phyloP scores from a whole-genome alignment of 1,140 invertebrate species.

The Eurosta solidaginis region DNA sequence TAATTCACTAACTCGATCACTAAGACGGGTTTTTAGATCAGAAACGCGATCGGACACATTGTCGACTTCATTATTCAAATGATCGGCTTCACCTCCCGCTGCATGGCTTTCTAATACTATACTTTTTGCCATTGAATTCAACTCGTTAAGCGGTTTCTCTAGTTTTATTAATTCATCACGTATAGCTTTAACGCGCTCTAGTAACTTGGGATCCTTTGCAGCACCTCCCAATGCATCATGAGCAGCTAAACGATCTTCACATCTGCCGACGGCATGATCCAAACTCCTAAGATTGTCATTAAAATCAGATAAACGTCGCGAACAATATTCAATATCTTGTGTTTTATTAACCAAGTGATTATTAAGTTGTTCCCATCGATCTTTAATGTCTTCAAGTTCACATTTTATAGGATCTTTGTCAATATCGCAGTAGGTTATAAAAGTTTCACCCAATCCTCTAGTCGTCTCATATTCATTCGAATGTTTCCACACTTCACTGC shows the following conservation, averaged over 20 bases:
- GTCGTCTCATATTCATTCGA: slow-evolving; percentile 92
- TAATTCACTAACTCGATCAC: slow-evolving; percentile 78
- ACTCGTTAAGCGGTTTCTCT: slow-evolving; percentile 75
- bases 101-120: slow-evolving; percentile 73
- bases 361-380: slow-evolving; percentile 88
- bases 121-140: slow-evolving; percentile 73
- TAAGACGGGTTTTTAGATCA: slow-evolving; percentile 75
- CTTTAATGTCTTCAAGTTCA: slow-evolving; percentile 78
- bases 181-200: slow-evolving; percentile 79
- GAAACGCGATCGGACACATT: slow-evolving; percentile 77
- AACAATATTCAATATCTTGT: slow-evolving; percentile 82
- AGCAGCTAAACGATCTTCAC: slow-evolving; percentile 84
- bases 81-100: slow-evolving; percentile 72
- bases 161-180: slow-evolving; percentile 76
- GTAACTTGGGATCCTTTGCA: slow-evolving; percentile 78
- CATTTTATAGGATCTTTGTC: slow-evolving; percentile 88
- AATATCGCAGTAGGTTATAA: slow-evolving; percentile 82
- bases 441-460: slow-evolving; percentile 81
- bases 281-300: slow-evolving; percentile 83
- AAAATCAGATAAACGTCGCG: slow-evolving; percentile 81
- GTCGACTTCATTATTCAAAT: slow-evolving; percentile 79
- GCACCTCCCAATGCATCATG: slow-evolving; percentile 80
- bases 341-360: slow-evolving; percentile 71
- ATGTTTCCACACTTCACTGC: slow-evolving; percentile 89
- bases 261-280: slow-evolving; percentile 79